Percentiles rank a stretch among this genome's conserved stretches.
These are phyloP conservation scores for Clavelina lepadiformis DNA, from an alignment of 23 tunicate genomes.

Conservation along the genomic window DNA sequence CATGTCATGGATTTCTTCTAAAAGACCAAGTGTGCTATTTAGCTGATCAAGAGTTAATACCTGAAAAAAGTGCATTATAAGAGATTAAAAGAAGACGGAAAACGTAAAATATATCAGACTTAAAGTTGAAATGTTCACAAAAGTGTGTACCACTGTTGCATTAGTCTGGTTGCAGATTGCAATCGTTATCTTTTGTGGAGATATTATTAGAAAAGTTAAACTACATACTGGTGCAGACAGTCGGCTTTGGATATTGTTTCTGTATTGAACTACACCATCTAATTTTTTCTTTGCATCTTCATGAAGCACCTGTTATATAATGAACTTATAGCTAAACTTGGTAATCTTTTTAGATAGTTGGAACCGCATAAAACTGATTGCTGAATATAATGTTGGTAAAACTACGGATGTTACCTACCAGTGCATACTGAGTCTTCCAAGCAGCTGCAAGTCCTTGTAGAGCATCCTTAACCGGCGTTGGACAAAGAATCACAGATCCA, in stretches of 20 bases:
- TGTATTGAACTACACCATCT: slow-evolving; percentile 67
- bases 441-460: slow-evolving; percentile 91
- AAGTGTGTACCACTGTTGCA: not conserved
- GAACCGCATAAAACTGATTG: no score
- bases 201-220: no score
- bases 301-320: slow-evolving; percentile 61
- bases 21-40: slow-evolving; percentile 66
- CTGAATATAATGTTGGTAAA: no score
- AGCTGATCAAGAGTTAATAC: slow-evolving; percentile 81
- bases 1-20: slow-evolving; percentile 93
- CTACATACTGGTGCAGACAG: slow-evolving; percentile 69
- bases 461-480: slow-evolving; percentile 68
- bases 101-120: not conserved
- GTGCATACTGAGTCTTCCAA: slow-evolving; percentile 95
- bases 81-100: not conserved
- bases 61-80: slow-evolving; percentile 8
- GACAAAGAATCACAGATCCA: slow-evolving; percentile 83
- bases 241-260: slow-evolving; percentile 64
- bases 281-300: slow-evolving; percentile 82
- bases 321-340: not conserved
- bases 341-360: not conserved
- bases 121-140: not conserved
- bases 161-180: no score
- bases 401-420: no score
- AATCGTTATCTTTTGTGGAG: no score